Evolutionary conservation across 2,888 invertebrate genomes (phyloP).

Genomic region (Conops quadrifasciatus): DNA sequence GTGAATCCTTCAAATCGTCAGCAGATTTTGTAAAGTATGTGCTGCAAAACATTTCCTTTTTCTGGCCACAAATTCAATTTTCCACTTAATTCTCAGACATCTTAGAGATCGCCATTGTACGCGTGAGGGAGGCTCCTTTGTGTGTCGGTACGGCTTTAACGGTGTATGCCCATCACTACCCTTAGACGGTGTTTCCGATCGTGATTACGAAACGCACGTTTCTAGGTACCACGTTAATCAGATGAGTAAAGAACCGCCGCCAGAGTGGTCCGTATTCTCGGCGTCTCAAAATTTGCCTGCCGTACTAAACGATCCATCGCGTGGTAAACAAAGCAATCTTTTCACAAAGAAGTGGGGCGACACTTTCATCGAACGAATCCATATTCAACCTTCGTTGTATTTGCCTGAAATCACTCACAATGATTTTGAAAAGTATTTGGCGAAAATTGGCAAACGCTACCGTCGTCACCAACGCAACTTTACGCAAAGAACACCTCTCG

Average conservation of each 20-base stretch:
- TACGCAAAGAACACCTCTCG: constrained; percentile 42
- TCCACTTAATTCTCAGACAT: constrained; percentile 68
- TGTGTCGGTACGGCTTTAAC: constrained; percentile 89
- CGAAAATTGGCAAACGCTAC: constrained; percentile 76
- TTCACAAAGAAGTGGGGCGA: constrained; percentile 99
- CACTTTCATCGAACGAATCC: constrained; percentile 84
- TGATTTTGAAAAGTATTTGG: constrained; percentile 88
- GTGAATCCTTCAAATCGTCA: constrained; percentile 68
- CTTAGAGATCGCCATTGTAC: constrained; percentile 82
- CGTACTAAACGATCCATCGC: constrained; percentile 92
- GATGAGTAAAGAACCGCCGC: constrained; percentile 60
- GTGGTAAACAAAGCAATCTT: constrained; percentile 89
- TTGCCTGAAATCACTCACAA: constrained; percentile 83
- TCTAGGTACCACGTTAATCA: constrained; percentile 71
- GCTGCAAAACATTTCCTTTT: not conserved
- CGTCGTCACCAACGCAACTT: constrained; percentile 70
- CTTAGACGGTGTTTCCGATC: constrained; percentile 87
- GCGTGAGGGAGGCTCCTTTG: constrained; percentile 84
- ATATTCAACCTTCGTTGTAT: constrained; percentile 80
- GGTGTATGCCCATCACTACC: constrained; percentile 86
- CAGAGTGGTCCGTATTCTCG: constrained; percentile 74
- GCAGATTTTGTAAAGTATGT: constrained; percentile 72
- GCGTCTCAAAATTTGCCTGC: constrained; percentile 95
- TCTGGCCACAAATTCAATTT: not conserved
- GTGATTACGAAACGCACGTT: constrained; percentile 88